phyloP scores from a whole-genome alignment of 1,140 invertebrate species.

The Eriosoma lanigerum region DNA sequence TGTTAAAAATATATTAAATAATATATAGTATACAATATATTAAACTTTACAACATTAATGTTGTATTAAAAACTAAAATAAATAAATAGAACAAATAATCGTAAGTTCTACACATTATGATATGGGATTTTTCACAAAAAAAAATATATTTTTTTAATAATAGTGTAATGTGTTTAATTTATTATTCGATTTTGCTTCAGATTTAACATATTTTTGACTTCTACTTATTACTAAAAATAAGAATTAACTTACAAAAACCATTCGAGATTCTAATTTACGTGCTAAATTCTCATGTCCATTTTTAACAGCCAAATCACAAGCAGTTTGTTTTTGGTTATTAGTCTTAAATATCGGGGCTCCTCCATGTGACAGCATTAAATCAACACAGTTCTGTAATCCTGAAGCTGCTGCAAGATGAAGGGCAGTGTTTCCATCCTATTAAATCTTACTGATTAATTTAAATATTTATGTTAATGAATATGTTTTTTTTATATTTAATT shows the following conservation, averaged over 20 bases:
- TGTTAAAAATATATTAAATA: too few relatives aligned
- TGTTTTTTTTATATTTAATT: conserved; percentile 50
- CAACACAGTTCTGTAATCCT: conserved; percentile 68
- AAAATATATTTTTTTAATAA: too few relatives aligned
- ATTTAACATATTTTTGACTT: too few relatives aligned
- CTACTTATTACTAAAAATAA: too few relatives aligned
- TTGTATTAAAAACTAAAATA: too few relatives aligned
- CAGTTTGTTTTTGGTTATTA: conserved; percentile 67
- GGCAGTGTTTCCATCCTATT: conserved; percentile 69
- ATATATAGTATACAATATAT: too few relatives aligned
- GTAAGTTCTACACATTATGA: too few relatives aligned
- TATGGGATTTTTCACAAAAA: too few relatives aligned
- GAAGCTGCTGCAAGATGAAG: conserved; percentile 69
- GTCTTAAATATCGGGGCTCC: conserved; percentile 67
- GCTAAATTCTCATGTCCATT: conserved; percentile 66
- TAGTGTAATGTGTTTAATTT: too few relatives aligned
- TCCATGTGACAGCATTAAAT: conserved; percentile 64
- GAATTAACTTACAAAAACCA: conserved; percentile 68
- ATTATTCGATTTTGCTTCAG: too few relatives aligned
- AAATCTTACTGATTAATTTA: background rate
- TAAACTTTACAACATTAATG: too few relatives aligned
- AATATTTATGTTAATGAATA: background rate
- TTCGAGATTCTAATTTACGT: conserved; percentile 68
- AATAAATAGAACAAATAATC: too few relatives aligned
- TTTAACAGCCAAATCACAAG: conserved; percentile 68